These are phyloP conservation scores for Odontophorus gujanensis DNA, from an alignment of 2,113 vertebrate species.

Conservation along the genomic window DNA sequence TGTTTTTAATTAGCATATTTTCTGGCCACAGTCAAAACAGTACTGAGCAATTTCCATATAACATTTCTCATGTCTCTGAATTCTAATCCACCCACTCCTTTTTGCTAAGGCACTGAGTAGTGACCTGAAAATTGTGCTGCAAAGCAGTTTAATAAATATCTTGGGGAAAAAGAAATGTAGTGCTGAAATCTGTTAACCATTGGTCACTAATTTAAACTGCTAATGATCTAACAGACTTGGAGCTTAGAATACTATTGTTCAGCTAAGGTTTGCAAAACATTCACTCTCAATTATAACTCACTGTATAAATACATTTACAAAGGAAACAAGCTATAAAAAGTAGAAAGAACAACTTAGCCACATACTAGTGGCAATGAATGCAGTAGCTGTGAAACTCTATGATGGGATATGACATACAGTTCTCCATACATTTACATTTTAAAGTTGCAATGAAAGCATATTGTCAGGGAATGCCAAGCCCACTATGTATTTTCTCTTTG, in stretches of 20 bases:
- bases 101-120: slow-evolving; percentile 20
- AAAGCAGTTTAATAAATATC: not conserved
- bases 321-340: slow-evolving; percentile 47
- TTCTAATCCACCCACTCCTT: slow-evolving; percentile 39
- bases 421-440: slow-evolving; percentile 67
- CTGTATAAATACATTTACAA: slow-evolving; percentile 17
- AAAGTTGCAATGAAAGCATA: slow-evolving; percentile 63
- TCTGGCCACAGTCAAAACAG: slow-evolving; percentile 48
- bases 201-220: slow-evolving; percentile 32
- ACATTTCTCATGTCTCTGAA: slow-evolving; percentile 31
- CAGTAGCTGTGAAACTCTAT: slow-evolving; percentile 34
- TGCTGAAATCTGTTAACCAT: slow-evolving; percentile 6
- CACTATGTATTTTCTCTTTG: slow-evolving; percentile 23
- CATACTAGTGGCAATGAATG: slow-evolving; percentile 10
- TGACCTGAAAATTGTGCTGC: slow-evolving; percentile 24
- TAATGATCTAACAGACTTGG: slow-evolving; percentile 28
- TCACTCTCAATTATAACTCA: not conserved
- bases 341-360: slow-evolving; percentile 4
- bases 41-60: slow-evolving; percentile 23
- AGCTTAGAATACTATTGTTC: slow-evolving; percentile 6
- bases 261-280: slow-evolving; percentile 1
- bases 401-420: slow-evolving; percentile 37
- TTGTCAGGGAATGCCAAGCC: slow-evolving; percentile 58
- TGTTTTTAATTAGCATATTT: slow-evolving; percentile 53
- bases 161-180: not conserved